Conservation (phyloP, 2,888 invertebrate genomes). For the Gnatocerus cornutus region DNA sequence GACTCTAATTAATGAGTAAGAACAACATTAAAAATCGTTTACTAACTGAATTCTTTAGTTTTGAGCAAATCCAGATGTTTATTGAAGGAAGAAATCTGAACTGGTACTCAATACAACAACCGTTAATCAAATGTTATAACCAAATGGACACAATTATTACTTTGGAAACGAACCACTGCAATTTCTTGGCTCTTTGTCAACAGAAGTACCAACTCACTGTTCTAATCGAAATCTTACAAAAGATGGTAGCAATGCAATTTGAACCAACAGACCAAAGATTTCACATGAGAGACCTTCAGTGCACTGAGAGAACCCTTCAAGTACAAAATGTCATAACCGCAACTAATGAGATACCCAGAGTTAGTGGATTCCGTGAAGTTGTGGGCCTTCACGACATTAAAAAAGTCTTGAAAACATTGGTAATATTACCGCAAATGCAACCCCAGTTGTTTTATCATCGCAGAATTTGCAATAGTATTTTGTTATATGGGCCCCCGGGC, state of each 20-base stretch:
- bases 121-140: constrained; percentile 23
- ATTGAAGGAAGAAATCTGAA: not conserved
- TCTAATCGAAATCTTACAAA: constrained; percentile 8
- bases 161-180: constrained; percentile 20
- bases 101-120: constrained; percentile 14
- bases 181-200: constrained; percentile 19
- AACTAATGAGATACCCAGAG: constrained; percentile 60
- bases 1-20: not conserved
- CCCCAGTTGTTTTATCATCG: constrained; percentile 73
- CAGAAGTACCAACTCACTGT: constrained; percentile 26
- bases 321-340: not conserved
- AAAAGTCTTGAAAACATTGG: constrained; percentile 70
- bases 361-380: constrained; percentile 70
- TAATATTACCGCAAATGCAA: constrained; percentile 73
- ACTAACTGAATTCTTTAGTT: constrained; percentile 22
- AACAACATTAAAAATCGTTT: not conserved
- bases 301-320: not conserved
- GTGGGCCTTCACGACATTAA: constrained; percentile 73
- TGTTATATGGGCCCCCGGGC: constrained; percentile 74
- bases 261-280: not conserved
- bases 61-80: constrained; percentile 16
- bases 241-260: constrained; percentile 3
- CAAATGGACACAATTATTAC: constrained; percentile 29
- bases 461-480: constrained; percentile 71
- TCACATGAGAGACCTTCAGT: not conserved